Conservation (phyloP, 2,113 vertebrate species). For the Lasiurus cinereus region DNA sequence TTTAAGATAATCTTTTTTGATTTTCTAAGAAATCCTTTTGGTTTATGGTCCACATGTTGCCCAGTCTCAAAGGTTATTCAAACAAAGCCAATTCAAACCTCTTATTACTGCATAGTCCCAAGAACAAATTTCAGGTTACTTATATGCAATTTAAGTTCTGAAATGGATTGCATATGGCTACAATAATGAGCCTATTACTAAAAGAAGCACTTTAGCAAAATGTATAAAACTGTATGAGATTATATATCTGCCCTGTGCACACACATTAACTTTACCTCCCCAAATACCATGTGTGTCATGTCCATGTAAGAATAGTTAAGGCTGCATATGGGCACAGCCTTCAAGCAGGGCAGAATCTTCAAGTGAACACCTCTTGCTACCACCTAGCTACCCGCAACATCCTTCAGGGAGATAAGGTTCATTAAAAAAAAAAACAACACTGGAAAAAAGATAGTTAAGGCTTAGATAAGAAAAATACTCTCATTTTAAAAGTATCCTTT, state of each 20-base stretch:
- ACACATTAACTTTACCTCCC: slow-evolving; percentile 51
- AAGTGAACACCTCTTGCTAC: neutral
- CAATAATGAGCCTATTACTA: slow-evolving; percentile 64
- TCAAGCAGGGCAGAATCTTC: neutral
- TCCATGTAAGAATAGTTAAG: slow-evolving; percentile 39
- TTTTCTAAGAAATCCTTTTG: slow-evolving; percentile 60
- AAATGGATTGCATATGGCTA: slow-evolving; percentile 71
- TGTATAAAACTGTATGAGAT: slow-evolving; percentile 55
- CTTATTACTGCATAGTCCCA: slow-evolving; percentile 70
- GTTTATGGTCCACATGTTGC: slow-evolving; percentile 67
- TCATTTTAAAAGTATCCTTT: slow-evolving; percentile 22
- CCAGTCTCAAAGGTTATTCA: slow-evolving; percentile 85
- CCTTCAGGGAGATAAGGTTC: neutral
- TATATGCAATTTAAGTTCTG: slow-evolving; percentile 79
- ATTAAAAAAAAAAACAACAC: neutral
- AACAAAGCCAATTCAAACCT: slow-evolving; percentile 82
- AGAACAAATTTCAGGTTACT: slow-evolving; percentile 81
- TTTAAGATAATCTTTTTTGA: slow-evolving; percentile 41
- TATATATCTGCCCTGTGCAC: neutral
- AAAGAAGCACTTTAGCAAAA: slow-evolving; percentile 72
- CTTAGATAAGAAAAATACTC: neutral
- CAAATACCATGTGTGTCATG: slow-evolving; percentile 34
- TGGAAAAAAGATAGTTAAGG: neutral
- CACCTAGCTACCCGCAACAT: neutral
- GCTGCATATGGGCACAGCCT: neutral